Base-by-base conservation (phyloP, 2,113 vertebrate genomes). In the Empidonax traillii region DNA sequence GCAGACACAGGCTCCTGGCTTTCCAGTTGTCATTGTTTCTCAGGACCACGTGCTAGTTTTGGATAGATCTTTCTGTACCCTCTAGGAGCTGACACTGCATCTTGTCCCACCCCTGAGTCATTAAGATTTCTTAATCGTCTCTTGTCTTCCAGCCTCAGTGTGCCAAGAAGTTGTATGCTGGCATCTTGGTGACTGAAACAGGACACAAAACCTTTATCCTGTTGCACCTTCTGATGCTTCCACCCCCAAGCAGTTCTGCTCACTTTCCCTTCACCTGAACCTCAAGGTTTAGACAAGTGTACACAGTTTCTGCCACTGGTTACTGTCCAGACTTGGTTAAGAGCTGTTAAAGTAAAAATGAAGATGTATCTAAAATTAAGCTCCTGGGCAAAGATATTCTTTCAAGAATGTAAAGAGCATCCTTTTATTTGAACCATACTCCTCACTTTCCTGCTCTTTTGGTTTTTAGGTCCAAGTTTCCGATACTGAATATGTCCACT, bases 391-490 rank as follows among this genome's bases (percentile, higher is more conserved):
- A 76, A 61, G n/a, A 15, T 56, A 5, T 16, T 79, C 5, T 63
- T 71, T n/a, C 8, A 82, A 14, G 31, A 44, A 44, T 30, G 19
- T 27, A 14, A 53, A 77, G 27, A 74, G 14, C 27, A 78, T 41
- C 22, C 41, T 82, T 89, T 61, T 75, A 10, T 85, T 82, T 85
- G 52, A 87, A 51, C 14, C n/a, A 21, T 24, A 30, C 56, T 49
- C 31, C 63, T 96, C 27, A 53, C 21, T 39, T 87, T 16, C 35
- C 6, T 0, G 0, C 72, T 69, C 19, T 79, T 47, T 66, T 96
- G 58, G 6, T 39, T 95, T 98, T 89, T 87, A 99, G 99, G 97
- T 99, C 20, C 86, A 91, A 19, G 61, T 95, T 37, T 97, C 97
- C 0, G 0, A 43, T 3, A 1, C 24, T 0, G 10, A 6, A 0